A percentile compares a stretch with the other conserved stretches of the same genome.
Evolutionary conservation across 2,888 invertebrate genomes (phyloP).

Genomic region (Drosophila borborema): DNA sequence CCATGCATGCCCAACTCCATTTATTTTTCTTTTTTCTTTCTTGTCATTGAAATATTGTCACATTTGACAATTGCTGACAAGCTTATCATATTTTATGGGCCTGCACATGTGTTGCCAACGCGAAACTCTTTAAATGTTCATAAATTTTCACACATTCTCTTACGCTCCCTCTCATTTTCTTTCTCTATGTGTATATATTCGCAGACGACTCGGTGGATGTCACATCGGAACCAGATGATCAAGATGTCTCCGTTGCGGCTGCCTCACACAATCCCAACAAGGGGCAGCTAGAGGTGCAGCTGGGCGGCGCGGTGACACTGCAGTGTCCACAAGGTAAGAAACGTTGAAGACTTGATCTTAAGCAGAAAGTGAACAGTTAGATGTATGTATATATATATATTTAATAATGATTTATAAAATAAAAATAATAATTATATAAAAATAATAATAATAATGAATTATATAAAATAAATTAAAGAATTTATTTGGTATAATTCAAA

Average conservation of each 20-base stretch:
- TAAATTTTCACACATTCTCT: slow-evolving; percentile 21
- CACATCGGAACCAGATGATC: slow-evolving; percentile 87
- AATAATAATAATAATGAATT: too few relatives aligned
- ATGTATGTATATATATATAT: too few relatives aligned
- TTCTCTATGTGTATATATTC: slow-evolving; percentile 17
- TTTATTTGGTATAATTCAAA: too few relatives aligned
- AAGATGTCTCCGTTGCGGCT: slow-evolving; percentile 87
- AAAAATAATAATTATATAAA: too few relatives aligned
- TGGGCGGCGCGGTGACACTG: slow-evolving; percentile 94
- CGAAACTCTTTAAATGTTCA: slow-evolving; percentile 33
- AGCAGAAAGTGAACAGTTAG: neutral
- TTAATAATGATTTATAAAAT: too few relatives aligned
- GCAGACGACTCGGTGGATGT: slow-evolving; percentile 86
- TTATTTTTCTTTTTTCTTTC: neutral
- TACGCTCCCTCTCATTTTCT: neutral
- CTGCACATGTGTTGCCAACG: slow-evolving; percentile 39
- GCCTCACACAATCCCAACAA: slow-evolving; percentile 85
- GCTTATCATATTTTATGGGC: slow-evolving; percentile 60
- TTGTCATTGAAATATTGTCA: slow-evolving; percentile 76
- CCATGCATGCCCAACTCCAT: slow-evolving; percentile 1
- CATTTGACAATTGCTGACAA: slow-evolving; percentile 75
- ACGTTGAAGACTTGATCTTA: neutral
- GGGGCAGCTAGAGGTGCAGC: slow-evolving; percentile 92
- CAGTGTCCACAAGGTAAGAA: slow-evolving; percentile 91
- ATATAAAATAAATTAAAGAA: too few relatives aligned